Base-by-base conservation (phyloP, 1,140 invertebrate species). In the Calephelis virginiensis region DNA sequence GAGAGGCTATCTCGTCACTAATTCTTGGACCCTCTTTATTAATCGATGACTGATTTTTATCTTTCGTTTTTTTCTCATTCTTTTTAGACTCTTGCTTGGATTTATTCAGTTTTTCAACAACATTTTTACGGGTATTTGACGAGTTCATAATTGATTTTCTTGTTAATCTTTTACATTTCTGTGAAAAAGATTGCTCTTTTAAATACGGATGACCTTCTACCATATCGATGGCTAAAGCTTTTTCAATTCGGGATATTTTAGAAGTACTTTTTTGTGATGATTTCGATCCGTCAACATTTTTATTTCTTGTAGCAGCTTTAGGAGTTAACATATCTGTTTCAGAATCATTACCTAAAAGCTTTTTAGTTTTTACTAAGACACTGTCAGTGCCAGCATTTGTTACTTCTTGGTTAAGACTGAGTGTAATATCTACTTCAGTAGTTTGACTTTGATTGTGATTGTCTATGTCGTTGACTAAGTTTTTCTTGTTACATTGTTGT, bases 191-290 rank as follows among this genome's bases (percentile, higher is more conserved):
- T 49, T 80, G 72, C 12, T 68, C 73, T 71, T 80, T 80, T 64
- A 88, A 78, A 64, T 82, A 85, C 47, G 88, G 88, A 76, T 92
- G 84, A 37, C 89, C 90, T 78, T 91, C 84, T 5, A 91, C 90
- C 76, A 82, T 92, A 68, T 92, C 88, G 40, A 92, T 92, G 8
- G 77, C 82, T 69, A 92, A 68, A 70, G 88, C 76, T 69, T 81
- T 88, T 78, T 88, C 79, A 47, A 92, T 87, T 45, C 89, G 77
- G 11, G 88, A 87, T 69, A 78, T 83, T 64, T 72, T 85, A 28
- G 62, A 67, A 50, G 40, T 66, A 40, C 8, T 63, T 66, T 85
- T 90, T 79, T 81, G 85, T 46, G 43, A 70, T 13, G 78, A 70
- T 64, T 64, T 63, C 10, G 37, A 63, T 11, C 8, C 49, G 6